Evolutionary conservation across 2,797 vertebrate species (phyloP), one percentile per base, ranked within the genome.

Genomic region (Pseudomugil tenellus): DNA sequence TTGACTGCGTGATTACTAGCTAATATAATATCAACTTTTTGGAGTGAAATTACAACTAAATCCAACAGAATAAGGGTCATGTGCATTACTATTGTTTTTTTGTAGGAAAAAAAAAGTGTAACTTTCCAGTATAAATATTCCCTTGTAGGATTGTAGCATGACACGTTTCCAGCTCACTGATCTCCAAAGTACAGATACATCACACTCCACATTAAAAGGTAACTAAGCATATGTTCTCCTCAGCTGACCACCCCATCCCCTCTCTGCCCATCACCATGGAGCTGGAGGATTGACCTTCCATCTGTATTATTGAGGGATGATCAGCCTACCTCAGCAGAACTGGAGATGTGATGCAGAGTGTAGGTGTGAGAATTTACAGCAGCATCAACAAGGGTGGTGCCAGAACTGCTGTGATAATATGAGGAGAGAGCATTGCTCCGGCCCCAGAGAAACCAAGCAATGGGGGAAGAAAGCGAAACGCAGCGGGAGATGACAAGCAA

Each of bases 201-300:
- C 84, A 85, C 83, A 75, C 49, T 63, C 66, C 11, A 19, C 65
- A 65, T 80, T 79, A n/a, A 75, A 81, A 79, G 70, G 76, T 85
- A 86, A 89, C 85, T 56, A 86, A 77, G 72, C 89, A 77, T 80
- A 77, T 67, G 79, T 67, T 80, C 67, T 61, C 65, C 60, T 48
- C 66, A 63, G 16, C 61, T 9, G 29, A 21, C 61, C 51, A 57
- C 51, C 23, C 34, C 67, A 43, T 72, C 68, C 35, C 21, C 53
- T 73, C 35, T 76, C 79, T 81, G 73, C 67, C 86, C 77, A 61
- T 35, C 43, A 19, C 69, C 56, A 58, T 58, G 63, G 68, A 81
- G 75, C 85, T 73, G 67, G 81, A 88, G 69, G 67, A 69, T 81
- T 77, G 85, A 89, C 89, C 86, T 91, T 85, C 67, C 53, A 58